Evolutionary conservation across 2,113 vertebrate genomes (phyloP).

Genomic region (Passer montanus): DNA sequence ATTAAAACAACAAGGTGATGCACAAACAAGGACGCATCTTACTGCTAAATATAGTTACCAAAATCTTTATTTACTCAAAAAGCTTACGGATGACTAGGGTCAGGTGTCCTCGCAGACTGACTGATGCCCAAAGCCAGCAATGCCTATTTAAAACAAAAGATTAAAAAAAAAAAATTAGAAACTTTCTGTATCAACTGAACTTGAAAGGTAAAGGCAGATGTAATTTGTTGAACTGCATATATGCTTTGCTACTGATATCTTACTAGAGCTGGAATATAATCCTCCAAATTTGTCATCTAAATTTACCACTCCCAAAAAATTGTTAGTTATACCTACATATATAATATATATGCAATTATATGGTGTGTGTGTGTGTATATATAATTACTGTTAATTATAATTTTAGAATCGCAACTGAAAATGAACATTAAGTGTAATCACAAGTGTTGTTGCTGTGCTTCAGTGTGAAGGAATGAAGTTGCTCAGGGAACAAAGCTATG

Average conservation of each 20-base stretch:
- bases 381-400: background rate
- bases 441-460: background rate
- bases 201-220: background rate
- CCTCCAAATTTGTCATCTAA: background rate
- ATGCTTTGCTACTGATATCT: background rate
- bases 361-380: background rate
- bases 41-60: background rate
- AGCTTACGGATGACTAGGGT: conserved; percentile 92
- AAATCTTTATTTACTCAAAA: conserved; percentile 58
- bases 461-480: background rate
- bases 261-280: background rate
- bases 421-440: background rate
- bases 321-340: background rate
- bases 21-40: background rate
- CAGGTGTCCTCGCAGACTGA: conserved; percentile 93
- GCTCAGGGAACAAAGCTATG: background rate
- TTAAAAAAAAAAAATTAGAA: background rate
- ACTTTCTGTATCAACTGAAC: background rate
- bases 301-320: background rate
- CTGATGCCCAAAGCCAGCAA: conserved; percentile 94
- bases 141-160: conserved; percentile 69
- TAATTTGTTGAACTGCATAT: background rate
- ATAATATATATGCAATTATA: background rate
- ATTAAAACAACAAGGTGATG: background rate
- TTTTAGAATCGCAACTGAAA: background rate